phyloP scores from a whole-genome alignment of 1,140 invertebrate species.

The Drosophila erecta region DNA sequence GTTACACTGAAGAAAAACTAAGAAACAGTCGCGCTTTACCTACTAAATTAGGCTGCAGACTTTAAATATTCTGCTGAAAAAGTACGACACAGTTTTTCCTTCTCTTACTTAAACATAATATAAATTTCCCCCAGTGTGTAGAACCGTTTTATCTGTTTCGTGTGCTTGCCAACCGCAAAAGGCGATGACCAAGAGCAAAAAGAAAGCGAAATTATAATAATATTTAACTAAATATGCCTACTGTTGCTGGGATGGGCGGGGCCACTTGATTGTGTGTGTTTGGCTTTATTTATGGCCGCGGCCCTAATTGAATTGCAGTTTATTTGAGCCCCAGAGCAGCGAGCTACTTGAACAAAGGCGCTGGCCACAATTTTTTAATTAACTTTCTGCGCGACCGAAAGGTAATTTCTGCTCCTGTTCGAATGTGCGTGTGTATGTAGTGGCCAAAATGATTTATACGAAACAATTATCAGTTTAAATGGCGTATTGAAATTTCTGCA shows the following conservation, averaged over 20 bases:
- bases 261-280: conserved; percentile 23
- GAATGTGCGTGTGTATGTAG: no score
- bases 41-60: no score
- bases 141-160: conserved; percentile 55
- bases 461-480: conserved; percentile 82
- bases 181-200: conserved; percentile 25
- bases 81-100: no score
- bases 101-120: no score
- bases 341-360: conserved; percentile 74
- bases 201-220: conserved; percentile 73
- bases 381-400: conserved; percentile 64
- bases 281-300: conserved; percentile 72
- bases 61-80: no score
- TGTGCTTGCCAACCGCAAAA: conserved; percentile 45
- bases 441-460: conserved; percentile 70
- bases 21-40: no score
- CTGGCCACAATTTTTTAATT: conserved; percentile 81
- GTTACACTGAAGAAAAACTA: no score
- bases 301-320: conserved; percentile 81
- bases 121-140: conserved; percentile 2
- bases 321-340: conserved; percentile 55
- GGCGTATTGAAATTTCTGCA: conserved; percentile 74
- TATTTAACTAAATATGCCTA: conserved; percentile 77
- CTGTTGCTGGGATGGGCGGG: conserved; percentile 16
- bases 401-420: conserved; percentile 47